Conservation (phyloP, 2,888 invertebrate genomes). For the Lochmaea crataegi region DNA sequence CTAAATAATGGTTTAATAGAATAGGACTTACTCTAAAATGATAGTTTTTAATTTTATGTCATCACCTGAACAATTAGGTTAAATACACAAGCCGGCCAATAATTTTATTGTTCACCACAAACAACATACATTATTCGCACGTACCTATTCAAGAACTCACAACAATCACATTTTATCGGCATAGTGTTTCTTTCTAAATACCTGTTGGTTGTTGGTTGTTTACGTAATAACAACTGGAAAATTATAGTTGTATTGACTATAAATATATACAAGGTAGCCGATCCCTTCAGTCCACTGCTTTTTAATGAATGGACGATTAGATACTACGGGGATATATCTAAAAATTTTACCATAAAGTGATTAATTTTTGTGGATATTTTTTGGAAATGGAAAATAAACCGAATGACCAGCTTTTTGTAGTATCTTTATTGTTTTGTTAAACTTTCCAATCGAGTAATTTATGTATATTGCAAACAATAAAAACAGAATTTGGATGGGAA, state of each 20-base stretch:
- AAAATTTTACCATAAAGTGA: neutral
- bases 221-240: conserved; percentile 25
- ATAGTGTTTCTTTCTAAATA: conserved; percentile 1
- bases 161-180: neutral
- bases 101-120: neutral
- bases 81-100: neutral
- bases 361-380: neutral
- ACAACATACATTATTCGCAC: neutral
- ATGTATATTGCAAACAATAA: too few relatives aligned
- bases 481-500: too few relatives aligned
- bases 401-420: too few relatives aligned
- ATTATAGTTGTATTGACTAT: conserved; percentile 23
- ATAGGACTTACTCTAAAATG: neutral
- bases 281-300: conserved; percentile 26
- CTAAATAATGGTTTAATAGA: neutral
- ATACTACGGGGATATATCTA: neutral
- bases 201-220: conserved; percentile 4
- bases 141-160: neutral
- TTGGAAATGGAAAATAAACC: too few relatives aligned
- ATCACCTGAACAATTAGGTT: neutral
- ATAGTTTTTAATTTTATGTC: neutral
- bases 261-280: conserved; percentile 21
- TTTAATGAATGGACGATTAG: conserved; percentile 18
- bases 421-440: too few relatives aligned
- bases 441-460: too few relatives aligned